Base-by-base conservation (phyloP, 2,113 vertebrate genomes). In the Notechis scutatus region DNA sequence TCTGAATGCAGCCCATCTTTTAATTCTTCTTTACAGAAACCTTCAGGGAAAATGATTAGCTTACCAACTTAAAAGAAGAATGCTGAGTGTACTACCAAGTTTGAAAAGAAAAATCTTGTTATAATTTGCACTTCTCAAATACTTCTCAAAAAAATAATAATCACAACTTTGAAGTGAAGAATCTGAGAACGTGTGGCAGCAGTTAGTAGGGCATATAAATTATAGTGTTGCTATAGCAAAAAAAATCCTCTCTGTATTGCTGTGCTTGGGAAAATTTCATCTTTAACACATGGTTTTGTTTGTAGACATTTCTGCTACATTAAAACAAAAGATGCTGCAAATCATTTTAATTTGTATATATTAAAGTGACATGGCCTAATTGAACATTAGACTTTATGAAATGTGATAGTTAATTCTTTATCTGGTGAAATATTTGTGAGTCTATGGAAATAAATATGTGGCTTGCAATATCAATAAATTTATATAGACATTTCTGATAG, bases 281-380 rank as follows among this genome's bases (percentile, higher is more conserved):
- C 45, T 18, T n/a, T 74, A 50, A 34, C 47, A 34, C 20, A 47
- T 45, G 50, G 57, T 92, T 94, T 21, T 94, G 59, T 92, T 92
- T 93, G 54, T 96, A 97, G 88, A 59, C 6, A 96, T 95, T 96
- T 74, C 90, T 74, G 29, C 29, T 74, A 52, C 29, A 74, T 52
- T 90, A 52, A 90, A 90, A 54, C 29, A 74, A 69, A 74, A 74
- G 45, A 54, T 74, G 52, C 74, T 10, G 6, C 18, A 90, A 90
- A 74, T 52, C 29, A 50, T 90, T 90, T 90, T 54, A 74, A 74
- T 59, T 45, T 88, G 57, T 24, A 56, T 50, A 5, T 91, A 94
- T 94, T 85, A 96, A 12, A 96, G 94, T 94, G 64, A n/a, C 94
- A 23, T 88, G 93, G 87, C 15, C 74, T n/a, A 55, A 1, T 24